Percentiles rank a stretch among this genome's conserved stretches.
Conservation (phyloP, 2,113 vertebrate genomes). For the Leptosomus discolor region DNA sequence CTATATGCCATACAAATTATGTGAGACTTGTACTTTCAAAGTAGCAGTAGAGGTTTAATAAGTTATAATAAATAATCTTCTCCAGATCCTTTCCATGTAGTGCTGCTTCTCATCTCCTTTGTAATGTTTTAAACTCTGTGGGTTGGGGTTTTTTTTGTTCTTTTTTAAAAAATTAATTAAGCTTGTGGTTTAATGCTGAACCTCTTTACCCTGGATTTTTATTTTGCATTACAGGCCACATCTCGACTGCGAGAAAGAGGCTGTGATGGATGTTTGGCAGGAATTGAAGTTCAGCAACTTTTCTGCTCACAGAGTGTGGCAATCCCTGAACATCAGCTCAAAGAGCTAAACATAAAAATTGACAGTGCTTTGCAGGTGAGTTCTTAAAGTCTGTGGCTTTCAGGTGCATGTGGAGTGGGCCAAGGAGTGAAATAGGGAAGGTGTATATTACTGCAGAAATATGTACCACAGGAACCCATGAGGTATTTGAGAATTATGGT, state of each 20-base stretch:
- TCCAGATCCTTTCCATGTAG: neutral
- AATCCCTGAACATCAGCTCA: conserved; percentile 96
- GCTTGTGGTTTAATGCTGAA: conserved; percentile 28
- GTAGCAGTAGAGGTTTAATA: neutral
- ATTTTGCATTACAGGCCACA: conserved; percentile 80
- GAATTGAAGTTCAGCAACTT: conserved; percentile 96
- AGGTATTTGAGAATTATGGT: neutral
- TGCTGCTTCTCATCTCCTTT: neutral
- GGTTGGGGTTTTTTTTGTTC: neutral
- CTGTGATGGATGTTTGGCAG: conserved; percentile 90
- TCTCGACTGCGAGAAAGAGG: conserved; percentile 89
- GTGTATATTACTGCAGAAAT: neutral
- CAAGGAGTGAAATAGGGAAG: neutral
- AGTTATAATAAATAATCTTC: neutral
- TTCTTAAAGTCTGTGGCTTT: neutral
- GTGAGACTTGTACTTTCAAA: neutral
- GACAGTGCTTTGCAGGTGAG: conserved; percentile 94
- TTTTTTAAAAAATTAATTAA: neutral
- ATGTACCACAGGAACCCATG: neutral
- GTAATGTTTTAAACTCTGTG: neutral
- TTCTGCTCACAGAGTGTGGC: conserved; percentile 94
- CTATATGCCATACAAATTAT: neutral
- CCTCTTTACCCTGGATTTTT: conserved; percentile 5
- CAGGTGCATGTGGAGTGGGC: neutral
- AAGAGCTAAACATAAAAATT: conserved; percentile 94